Base-by-base conservation (phyloP, 2,888 invertebrate genomes). In the Ashinkailepas kermadecensis region DNA sequence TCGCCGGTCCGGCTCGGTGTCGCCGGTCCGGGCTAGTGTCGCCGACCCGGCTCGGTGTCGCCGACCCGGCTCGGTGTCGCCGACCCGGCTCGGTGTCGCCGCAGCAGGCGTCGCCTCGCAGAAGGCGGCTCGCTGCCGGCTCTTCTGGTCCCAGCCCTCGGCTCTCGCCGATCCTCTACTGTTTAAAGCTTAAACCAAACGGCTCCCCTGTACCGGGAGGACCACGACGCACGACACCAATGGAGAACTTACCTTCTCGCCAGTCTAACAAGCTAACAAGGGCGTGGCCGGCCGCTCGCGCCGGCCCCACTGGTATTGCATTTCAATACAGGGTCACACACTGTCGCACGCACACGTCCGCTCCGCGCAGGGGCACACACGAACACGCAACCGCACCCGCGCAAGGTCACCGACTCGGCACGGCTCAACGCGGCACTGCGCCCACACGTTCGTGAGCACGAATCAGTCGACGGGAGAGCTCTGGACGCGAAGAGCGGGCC, bases 151-250 rank as follows among this genome's bases (percentile, higher is more conserved):
- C 15, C 59, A 59, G 59, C 59, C 11, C 59, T 59, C 39, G 39
- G 39, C 15, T 12, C 70, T 12, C 74, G 9, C 67, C 39, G 39
- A 39, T 59, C 7, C 74, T 39, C 39, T 74, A 74, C 54, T 54
- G 54, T 54, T 74, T 74, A 74, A 74, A 74, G 74, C 74, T 74
- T 25, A 74, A 39, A 74, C 74, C 74, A 74, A 74, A 74, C 74
- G 74, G 39, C 74, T 74, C 54, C 74, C 74, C 8, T 2, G 21
- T 18, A 18, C 18, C 4, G 54, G 54, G 54, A 54, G 74, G 74
- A 13, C 74, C 54, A 74, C 74, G 54, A 74, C 39, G 54, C 54
- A 23, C 74, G 23, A 74, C 74, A 74, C 74, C 74, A 74, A 74
- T 9, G 74, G 74, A 54, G 54, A 74, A 39, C n/a, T 74, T 54